Conservation (phyloP, 2,888 invertebrate species). For the Plemyria rubiginata region DNA sequence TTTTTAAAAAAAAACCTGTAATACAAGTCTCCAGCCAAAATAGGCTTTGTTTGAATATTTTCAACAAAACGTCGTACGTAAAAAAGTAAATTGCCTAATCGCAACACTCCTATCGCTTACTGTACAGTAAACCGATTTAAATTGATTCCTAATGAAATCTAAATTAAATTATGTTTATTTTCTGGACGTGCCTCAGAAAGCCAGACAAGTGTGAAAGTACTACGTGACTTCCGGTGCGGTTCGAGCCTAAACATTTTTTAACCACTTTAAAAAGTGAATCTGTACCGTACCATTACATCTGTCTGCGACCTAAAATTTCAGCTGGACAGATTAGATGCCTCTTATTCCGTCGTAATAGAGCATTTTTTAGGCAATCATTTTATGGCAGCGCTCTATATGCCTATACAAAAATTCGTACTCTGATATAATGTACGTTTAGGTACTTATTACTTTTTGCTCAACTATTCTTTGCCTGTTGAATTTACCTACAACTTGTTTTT, state of each 20-base stretch:
- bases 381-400: no score
- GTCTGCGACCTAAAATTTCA: not conserved
- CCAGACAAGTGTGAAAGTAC: conserved; percentile 52
- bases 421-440: no score
- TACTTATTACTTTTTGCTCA: no score
- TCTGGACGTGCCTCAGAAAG: conserved; percentile 50
- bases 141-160: conserved; percentile 49
- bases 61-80: not conserved
- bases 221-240: conserved; percentile 51
- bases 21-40: no score
- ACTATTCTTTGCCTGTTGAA: no score
- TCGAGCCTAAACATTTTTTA: conserved; percentile 24
- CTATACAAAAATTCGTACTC: no score
- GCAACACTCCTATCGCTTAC: conserved; percentile 1
- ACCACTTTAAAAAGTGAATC: conserved; percentile 35
- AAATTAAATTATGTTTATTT: conserved; percentile 54
- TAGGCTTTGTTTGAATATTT: no score
- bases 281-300: not conserved
- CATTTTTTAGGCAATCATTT: not conserved
- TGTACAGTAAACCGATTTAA: conserved; percentile 32
- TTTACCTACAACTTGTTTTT: no score
- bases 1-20: no score
- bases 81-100: conserved; percentile 9
- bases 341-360: not conserved
- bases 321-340: not conserved